Conservation (phyloP, 2,113 vertebrate species). For the Percopsis transmontana region DNA sequence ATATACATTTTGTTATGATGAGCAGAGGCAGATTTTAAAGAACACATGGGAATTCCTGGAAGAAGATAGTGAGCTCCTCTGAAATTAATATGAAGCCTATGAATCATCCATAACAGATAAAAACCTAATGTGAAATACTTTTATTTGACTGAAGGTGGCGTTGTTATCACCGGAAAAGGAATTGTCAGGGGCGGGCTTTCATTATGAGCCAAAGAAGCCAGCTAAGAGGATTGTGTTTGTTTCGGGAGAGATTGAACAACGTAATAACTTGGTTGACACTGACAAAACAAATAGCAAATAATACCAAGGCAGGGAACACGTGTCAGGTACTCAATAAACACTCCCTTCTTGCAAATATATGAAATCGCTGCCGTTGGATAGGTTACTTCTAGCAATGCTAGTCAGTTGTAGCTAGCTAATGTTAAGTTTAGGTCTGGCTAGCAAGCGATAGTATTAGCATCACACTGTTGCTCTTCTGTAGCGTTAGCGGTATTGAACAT, state of each 20-base stretch:
- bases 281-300: slow-evolving; percentile 16
- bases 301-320: slow-evolving; percentile 41
- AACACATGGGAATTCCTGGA: too few relatives aligned
- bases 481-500: background rate
- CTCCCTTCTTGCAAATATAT: background rate
- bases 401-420: slow-evolving; percentile 37
- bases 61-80: too few relatives aligned
- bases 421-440: background rate
- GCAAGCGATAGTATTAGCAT: background rate
- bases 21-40: too few relatives aligned
- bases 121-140: too few relatives aligned
- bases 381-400: slow-evolving; percentile 43
- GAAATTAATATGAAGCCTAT: too few relatives aligned
- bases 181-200: slow-evolving; percentile 66
- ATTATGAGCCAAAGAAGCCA: slow-evolving; percentile 56
- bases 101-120: too few relatives aligned
- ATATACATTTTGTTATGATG: too few relatives aligned
- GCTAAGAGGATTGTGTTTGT: slow-evolving; percentile 32
- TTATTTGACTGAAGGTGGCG: too few relatives aligned
- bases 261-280: background rate
- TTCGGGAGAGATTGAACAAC: slow-evolving; percentile 14
- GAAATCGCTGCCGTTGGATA: slow-evolving; percentile 7
- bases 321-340: background rate
- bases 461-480: background rate
- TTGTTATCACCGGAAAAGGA: slow-evolving; percentile 47